These are phyloP conservation scores for Ceuthmochares aereus DNA, from an alignment of 2,113 vertebrate species.

Conservation along the genomic window DNA sequence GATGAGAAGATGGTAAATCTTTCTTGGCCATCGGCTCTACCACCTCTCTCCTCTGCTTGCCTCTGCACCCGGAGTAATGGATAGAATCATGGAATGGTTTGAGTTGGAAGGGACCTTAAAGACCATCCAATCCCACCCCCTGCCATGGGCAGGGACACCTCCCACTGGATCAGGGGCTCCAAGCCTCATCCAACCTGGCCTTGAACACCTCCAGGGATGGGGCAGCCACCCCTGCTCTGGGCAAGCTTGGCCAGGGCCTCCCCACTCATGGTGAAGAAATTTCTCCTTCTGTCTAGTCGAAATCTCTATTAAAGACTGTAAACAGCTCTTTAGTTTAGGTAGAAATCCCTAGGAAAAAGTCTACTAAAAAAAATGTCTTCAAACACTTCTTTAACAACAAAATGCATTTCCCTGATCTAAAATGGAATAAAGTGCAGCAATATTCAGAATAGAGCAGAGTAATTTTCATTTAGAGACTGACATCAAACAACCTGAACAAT, in stretches of 20 bases:
- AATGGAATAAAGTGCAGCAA: neutral
- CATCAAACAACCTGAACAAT: constrained; percentile 7
- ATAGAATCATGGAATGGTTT: no score
- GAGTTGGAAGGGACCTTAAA: no score
- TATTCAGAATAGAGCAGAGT: neutral
- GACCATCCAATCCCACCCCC: no score
- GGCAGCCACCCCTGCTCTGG: no score
- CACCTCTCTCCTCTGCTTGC: neutral
- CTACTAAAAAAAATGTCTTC: neutral
- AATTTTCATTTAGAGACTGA: neutral
- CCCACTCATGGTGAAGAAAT: no score
- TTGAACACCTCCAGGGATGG: no score
- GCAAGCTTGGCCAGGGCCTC: no score
- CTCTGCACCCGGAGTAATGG: neutral
- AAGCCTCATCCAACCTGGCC: no score
- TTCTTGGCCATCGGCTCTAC: neutral
- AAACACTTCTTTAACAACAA: neutral
- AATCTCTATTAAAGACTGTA: neutral
- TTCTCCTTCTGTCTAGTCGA: no score
- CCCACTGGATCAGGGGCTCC: no score
- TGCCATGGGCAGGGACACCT: no score
- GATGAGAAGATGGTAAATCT: neutral
- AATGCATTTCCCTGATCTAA: neutral
- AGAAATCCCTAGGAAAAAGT: neutral
- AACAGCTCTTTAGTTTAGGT: neutral